Conservation (phyloP, 2,797 vertebrate species). For the Vireo griseus region DNA sequence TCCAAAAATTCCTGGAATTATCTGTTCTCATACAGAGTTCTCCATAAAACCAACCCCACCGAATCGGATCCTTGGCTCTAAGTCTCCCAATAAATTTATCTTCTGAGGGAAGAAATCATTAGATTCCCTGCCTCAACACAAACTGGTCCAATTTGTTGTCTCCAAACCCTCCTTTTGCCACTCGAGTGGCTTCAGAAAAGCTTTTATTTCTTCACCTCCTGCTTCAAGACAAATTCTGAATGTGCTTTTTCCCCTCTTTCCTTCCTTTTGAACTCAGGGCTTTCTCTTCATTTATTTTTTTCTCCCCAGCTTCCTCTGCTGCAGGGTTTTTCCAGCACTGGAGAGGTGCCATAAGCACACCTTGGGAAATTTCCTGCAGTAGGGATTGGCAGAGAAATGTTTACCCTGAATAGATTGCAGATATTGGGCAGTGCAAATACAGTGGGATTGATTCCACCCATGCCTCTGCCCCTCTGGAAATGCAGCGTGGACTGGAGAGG, state of each 20-base stretch:
- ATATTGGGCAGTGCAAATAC: conserved; percentile 13
- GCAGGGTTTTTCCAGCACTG: not conserved
- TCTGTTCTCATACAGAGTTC: not conserved
- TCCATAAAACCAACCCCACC: not conserved
- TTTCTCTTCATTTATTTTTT: not conserved
- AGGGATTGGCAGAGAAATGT: conserved; percentile 39
- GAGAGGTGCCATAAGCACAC: not conserved
- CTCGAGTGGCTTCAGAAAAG: not conserved
- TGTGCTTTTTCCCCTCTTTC: not conserved
- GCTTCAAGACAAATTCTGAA: not conserved
- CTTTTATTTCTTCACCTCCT: not conserved
- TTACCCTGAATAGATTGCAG: conserved; percentile 47
- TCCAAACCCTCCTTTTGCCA: not conserved
- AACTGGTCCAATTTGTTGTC: not conserved
- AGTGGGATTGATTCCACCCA: not conserved
- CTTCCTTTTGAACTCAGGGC: not conserved
- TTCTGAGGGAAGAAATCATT: not conserved
- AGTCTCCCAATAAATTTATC: not conserved
- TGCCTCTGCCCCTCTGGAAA: not conserved
- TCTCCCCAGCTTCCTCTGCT: not conserved
- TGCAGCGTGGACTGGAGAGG: not conserved
- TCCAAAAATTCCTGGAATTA: not conserved
- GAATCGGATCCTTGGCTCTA: not conserved
- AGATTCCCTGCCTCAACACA: not conserved
- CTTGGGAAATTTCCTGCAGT: not conserved